These are phyloP conservation scores for Baronia brevicornis DNA, from an alignment of 2,888 invertebrate species.

Conservation along the genomic window DNA sequence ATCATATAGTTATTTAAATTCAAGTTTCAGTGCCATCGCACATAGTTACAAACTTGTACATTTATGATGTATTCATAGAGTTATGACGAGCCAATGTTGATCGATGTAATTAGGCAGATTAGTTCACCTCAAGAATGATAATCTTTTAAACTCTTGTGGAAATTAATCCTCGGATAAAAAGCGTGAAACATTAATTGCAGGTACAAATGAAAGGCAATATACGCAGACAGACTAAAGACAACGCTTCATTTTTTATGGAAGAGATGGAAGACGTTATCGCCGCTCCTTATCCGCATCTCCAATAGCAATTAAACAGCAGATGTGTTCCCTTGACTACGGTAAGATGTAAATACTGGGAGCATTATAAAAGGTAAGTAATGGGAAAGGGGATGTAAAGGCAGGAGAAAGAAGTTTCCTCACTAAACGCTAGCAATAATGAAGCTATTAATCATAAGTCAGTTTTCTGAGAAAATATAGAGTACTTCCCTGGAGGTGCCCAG, in stretches of 20 bases:
- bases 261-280: neutral
- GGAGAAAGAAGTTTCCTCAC: no score
- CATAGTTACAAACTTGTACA: constrained; percentile 5
- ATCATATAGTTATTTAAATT: no score
- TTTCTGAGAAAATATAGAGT: no score
- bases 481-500: no score
- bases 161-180: constrained; percentile 47
- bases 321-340: no score
- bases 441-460: no score
- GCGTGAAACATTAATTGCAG: constrained; percentile 25
- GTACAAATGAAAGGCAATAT: constrained; percentile 14
- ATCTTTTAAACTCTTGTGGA: constrained; percentile 33
- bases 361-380: no score
- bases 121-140: constrained; percentile 39
- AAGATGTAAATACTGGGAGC: no score
- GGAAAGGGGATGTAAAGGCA: no score
- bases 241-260: neutral
- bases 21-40: neutral
- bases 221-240: constrained; percentile 3
- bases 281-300: no score
- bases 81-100: constrained; percentile 24
- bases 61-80: constrained; percentile 20
- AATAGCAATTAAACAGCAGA: no score
- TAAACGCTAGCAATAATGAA: no score
- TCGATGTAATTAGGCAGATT: constrained; percentile 45